phyloP scores from a whole-genome alignment of 2,113 vertebrate species.

The Paradoxurus hermaphroditus region DNA sequence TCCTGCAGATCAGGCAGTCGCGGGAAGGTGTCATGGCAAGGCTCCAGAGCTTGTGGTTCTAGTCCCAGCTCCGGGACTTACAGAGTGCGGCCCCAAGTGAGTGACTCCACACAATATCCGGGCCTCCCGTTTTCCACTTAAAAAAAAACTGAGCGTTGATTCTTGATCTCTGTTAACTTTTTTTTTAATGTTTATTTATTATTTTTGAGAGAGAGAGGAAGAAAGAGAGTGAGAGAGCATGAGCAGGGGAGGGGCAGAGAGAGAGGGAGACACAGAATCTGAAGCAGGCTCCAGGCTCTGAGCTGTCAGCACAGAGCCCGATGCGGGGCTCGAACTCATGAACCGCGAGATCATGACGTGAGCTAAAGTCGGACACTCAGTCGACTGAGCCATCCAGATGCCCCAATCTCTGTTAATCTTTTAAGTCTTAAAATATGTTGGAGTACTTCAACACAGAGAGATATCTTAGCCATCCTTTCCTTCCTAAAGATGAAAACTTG shows the following conservation, averaged over 20 bases:
- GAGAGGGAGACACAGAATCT: neutral
- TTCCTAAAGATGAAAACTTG: neutral
- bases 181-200: neutral
- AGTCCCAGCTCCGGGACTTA: neutral
- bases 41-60: neutral
- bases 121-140: neutral
- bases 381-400: neutral
- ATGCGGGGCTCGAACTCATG: rapidly evolving
- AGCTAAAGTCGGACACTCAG: neutral
- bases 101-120: neutral
- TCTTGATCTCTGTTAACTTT: neutral
- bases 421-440: neutral
- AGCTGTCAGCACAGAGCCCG: neutral
- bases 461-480: neutral
- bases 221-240: too few species aligned
- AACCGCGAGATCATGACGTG: neutral
- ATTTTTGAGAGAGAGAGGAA: too few species aligned
- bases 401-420: neutral
- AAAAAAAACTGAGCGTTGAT: neutral
- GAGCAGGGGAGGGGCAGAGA: neutral
- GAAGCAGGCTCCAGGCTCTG: neutral
- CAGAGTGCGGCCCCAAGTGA: neutral
- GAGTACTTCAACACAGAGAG: neutral
- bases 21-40: rapidly evolving
- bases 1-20: neutral